Base-by-base conservation (phyloP, 1,140 invertebrate genomes). In the Amyelois transitella region DNA sequence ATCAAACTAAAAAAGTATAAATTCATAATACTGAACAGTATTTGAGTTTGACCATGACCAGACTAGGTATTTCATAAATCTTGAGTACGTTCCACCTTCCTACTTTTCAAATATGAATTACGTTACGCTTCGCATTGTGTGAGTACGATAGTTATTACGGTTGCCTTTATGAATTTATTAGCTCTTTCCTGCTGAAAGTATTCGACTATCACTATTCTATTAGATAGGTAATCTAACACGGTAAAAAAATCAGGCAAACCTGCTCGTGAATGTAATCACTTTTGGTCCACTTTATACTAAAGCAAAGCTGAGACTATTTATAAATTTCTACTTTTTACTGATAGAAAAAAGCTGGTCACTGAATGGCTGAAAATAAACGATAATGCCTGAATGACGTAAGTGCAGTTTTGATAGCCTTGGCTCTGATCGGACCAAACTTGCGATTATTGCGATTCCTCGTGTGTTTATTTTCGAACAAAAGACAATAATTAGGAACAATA, bases 381-480 rank as follows among this genome's bases (percentile, higher is more conserved):
- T 24, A 38, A 14, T 38, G n/a, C n/a, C n/a, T 1, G 32, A 38
- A 38, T 38, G 32, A 38, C 32, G 32, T 8, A 38, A 38, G 32
- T 38, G 32, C 32, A 38, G 32, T 38, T 38, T 38, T 14, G 32
- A 38, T 38, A 38, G 32, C 32, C 32, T 38, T 38, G 12, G n/a
- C 12, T 1, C 32, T 12, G n/a, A 38, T 38, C 32, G n/a, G 32
- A 38, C 17, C 32, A 38, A 38, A 38, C 12, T 38, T 4, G 32
- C n/a, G 32, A 38, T 38, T 38, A 38, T 38, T 38, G 12, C n/a
- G 32, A 3, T 38, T 38, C 7, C 8, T 38, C 32, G 32, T 38
- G n/a, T n/a, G 32, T 38, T 14, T 38, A 6, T 38, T 38, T 10
- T 38, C n/a, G 58, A 77, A 75, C 75, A 77, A 77, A 73, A 73